Evolutionary conservation across 1,140 invertebrate genomes (phyloP), one percentile per base, ranked within the genome.

Genomic region (Drosophila malerkotliana): DNA sequence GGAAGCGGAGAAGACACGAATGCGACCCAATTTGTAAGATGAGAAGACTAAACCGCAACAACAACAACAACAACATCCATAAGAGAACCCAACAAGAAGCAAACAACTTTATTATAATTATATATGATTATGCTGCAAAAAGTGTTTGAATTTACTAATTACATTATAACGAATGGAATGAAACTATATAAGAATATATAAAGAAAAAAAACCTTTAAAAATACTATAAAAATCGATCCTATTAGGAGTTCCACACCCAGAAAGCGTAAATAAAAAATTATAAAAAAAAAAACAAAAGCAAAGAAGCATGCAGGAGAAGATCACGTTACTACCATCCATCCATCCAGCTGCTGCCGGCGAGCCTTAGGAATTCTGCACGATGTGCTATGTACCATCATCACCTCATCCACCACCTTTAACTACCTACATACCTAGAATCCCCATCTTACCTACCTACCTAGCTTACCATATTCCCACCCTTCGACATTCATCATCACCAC

Each of bases 161-260:
- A 89, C 79, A 79, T 71, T 80, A 88, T 84, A 79, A 83, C 76
- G 66, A 87, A 83, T 79, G 79, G 58, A 88, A 82, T 73, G 72
- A 85, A 85, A 68, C 83, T 87, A 87, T 88, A 87, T 87, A 87
- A 88, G 83, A 88, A 83, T 87, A 88, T 87, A 87, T 88, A 83
- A 82, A 67, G 66, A 81, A 61, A 73, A 61, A 61, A 56, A 58
- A 73, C 60, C 73, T 52, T 62, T 77, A 84, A 49, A 14, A 66
- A 84, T 79, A 82, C 72, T 84, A 83, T 78, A 67, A 59, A 59
- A 80, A 71, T 52, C 64, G 51, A 84, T 84, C 81, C 77, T 84
- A 84, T 79, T 84, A 73, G 80, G 71, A 84, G 80, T 72, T 84
- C 77, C 80, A 84, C 76, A 84, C 45, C 71, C 34, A 82, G 44